phyloP scores from a whole-genome alignment of 1,140 invertebrate species.

The Nylanderia fulva region DNA sequence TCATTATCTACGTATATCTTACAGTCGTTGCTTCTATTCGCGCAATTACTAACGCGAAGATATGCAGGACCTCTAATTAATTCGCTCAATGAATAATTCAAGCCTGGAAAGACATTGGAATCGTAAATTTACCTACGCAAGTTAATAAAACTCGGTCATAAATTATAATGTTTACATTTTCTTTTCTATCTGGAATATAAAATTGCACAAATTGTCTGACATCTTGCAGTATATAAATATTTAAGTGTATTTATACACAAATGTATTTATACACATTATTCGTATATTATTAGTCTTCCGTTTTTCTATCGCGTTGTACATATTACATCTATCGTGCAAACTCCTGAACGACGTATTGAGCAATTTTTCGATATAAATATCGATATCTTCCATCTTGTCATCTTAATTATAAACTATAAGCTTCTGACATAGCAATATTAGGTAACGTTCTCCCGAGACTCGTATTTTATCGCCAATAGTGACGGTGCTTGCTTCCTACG shows the following conservation, averaged over 20 bases:
- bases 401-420: conserved; percentile 46
- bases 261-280: neutral
- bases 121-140: conserved; percentile 48
- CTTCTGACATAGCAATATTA: conserved; percentile 29
- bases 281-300: neutral
- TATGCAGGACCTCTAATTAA: conserved; percentile 39
- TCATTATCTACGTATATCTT: neutral
- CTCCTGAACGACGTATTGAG: neutral
- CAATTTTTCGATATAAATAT: conserved; percentile 51
- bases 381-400: conserved; percentile 29
- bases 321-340: neutral
- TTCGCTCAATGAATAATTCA: conserved; percentile 59
- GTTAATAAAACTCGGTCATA: conserved; percentile 53
- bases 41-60: conserved; percentile 33
- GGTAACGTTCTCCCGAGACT: conserved; percentile 45
- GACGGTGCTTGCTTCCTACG: neutral
- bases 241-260: neutral
- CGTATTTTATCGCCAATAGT: conserved; percentile 28
- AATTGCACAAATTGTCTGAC: conserved; percentile 28
- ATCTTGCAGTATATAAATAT: neutral
- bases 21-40: conserved; percentile 9
- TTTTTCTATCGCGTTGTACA: neutral
- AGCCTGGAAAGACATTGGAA: conserved; percentile 13
- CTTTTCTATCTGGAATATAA: conserved; percentile 16
- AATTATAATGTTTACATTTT: conserved; percentile 32